phyloP scores from a whole-genome alignment of 2,888 invertebrate species.

The Trissolcus japonicus region DNA sequence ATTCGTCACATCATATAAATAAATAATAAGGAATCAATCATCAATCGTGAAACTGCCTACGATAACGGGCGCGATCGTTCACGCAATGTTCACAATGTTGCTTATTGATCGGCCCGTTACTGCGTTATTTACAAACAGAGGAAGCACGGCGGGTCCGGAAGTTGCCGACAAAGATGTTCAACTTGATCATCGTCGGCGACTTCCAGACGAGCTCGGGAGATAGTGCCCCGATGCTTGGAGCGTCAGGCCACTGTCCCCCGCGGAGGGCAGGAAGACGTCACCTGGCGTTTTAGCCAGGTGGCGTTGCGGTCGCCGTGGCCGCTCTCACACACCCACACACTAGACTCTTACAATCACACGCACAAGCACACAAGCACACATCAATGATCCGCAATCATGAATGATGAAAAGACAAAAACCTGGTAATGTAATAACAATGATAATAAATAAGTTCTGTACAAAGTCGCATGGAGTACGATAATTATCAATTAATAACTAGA shows the following conservation, averaged over 20 bases:
- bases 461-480: constrained; percentile 70
- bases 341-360: constrained; percentile 16
- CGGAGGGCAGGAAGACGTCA: not conserved
- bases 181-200: not conserved
- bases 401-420: constrained; percentile 66
- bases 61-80: constrained; percentile 68
- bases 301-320: constrained; percentile 14
- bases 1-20: constrained; percentile 69
- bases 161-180: not conserved
- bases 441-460: constrained; percentile 77
- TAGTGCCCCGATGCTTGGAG: not conserved
- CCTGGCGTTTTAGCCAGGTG: constrained; percentile 4
- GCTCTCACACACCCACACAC: not conserved
- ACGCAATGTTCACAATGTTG: constrained; percentile 28
- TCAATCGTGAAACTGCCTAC: constrained; percentile 64
- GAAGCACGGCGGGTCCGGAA: not conserved
- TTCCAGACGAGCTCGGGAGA: not conserved
- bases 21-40: constrained; percentile 69
- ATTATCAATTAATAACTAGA: constrained; percentile 71
- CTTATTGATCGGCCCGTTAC: constrained; percentile 9
- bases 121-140: constrained; percentile 21
- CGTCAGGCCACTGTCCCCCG: too few relatives aligned
- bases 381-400: constrained; percentile 66
- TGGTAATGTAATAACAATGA: constrained; percentile 48
- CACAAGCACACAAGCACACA: constrained; percentile 45